Conservation (phyloP, 2,888 invertebrate species). For the Xylota sylvarum region DNA sequence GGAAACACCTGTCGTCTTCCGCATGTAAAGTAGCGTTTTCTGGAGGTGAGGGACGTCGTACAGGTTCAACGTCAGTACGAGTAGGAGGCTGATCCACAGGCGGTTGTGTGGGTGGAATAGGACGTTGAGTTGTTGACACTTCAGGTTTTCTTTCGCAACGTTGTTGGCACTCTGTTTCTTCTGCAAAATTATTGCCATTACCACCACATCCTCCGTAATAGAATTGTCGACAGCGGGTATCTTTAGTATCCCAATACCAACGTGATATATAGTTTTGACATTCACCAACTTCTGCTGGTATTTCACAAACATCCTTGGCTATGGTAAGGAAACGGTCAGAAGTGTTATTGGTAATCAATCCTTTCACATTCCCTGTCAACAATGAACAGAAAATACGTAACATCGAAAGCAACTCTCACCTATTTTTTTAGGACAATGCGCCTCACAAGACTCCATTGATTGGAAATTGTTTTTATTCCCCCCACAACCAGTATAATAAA, state of each 20-base stretch:
- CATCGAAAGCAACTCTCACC: constrained; percentile 87
- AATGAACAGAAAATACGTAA: constrained; percentile 38
- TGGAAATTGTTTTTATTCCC: constrained; percentile 95
- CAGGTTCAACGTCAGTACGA: neutral
- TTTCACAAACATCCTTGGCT: constrained; percentile 90
- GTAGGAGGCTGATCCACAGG: constrained; percentile 65
- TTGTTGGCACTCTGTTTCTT: constrained; percentile 88
- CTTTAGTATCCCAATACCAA: constrained; percentile 94
- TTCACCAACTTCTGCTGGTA: constrained; percentile 91
- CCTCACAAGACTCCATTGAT: constrained; percentile 90
- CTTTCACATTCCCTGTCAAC: constrained; percentile 36
- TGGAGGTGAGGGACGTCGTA: constrained; percentile 85
- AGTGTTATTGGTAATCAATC: constrained; percentile 51
- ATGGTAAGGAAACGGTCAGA: constrained; percentile 71
- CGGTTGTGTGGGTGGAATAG: constrained; percentile 56
- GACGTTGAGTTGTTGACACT: constrained; percentile 70
- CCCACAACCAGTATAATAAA: constrained; percentile 96
- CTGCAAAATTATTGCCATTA: constrained; percentile 93
- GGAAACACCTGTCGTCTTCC: constrained; percentile 86
- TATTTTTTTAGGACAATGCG: constrained; percentile 91
- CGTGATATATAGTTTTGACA: constrained; percentile 90
- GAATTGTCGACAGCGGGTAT: constrained; percentile 91
- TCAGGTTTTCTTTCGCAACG: constrained; percentile 87
- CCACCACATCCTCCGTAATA: constrained; percentile 97
- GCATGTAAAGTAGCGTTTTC: constrained; percentile 81